Evolutionary conservation across 53 echinoderm and acorn worm genomes (phyloP).

Genomic region (Apostichopus leukothele): DNA sequence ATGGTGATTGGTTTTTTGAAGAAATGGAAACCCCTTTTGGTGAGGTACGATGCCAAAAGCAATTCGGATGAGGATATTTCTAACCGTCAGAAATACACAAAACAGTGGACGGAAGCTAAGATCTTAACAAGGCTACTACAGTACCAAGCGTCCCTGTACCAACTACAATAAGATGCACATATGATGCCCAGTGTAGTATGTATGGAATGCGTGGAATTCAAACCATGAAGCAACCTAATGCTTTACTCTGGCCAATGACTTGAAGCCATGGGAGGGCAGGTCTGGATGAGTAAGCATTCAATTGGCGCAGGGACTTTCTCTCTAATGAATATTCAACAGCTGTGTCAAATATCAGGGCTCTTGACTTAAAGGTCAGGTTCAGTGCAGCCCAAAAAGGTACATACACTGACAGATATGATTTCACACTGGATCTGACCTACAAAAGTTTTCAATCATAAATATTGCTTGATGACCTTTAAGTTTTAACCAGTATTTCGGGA

Average conservation of each 20-base stretch:
- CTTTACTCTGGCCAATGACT: constrained; percentile 39
- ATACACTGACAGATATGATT: constrained; percentile 15
- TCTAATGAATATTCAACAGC: constrained; percentile 24
- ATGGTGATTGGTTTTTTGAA: constrained; percentile 15
- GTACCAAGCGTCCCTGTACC: constrained; percentile 18
- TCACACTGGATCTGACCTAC: constrained; percentile 31
- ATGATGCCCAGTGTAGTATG: constrained; percentile 34
- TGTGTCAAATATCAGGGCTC: constrained; percentile 15
- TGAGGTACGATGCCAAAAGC: background rate
- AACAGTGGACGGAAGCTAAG: constrained; percentile 16
- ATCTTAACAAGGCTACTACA: constrained; percentile 33
- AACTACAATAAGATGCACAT: constrained; percentile 37
- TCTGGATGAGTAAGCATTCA: constrained; percentile 5
- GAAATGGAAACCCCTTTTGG: background rate
- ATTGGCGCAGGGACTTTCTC: constrained; percentile 17
- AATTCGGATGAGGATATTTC: background rate
- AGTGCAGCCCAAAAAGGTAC: constrained; percentile 29
- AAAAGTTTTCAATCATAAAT: constrained; percentile 31
- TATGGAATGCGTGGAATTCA: constrained; percentile 37
- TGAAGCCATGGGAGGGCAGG: constrained; percentile 50
- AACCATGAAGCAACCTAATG: constrained; percentile 37
- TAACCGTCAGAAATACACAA: constrained; percentile 6
- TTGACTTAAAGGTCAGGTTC: constrained; percentile 47
- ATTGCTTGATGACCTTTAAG: background rate
- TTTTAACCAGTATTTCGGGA: constrained; percentile 24